A percentile compares a stretch with the other conserved stretches of the same genome.
Evolutionary conservation across 2,113 vertebrate genomes (phyloP).

Genomic region (Microcebus griseorufus): DNA sequence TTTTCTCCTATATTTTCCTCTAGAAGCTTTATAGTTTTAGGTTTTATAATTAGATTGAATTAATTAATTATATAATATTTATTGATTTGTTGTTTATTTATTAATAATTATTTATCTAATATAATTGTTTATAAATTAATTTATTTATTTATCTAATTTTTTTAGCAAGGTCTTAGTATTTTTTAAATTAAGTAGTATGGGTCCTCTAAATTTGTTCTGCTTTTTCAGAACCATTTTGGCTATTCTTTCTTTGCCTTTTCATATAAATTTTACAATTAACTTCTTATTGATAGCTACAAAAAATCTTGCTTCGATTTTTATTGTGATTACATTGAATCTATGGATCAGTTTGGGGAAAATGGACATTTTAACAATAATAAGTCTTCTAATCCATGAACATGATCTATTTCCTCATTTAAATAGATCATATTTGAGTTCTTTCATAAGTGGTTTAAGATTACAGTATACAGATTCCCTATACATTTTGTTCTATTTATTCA

Average conservation of each 20-base stretch:
- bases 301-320: not conserved
- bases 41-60: not conserved
- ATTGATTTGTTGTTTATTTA: too few relatives aligned
- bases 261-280: not conserved
- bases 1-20: not conserved
- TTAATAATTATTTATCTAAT: too few relatives aligned
- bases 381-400: not conserved
- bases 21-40: not conserved
- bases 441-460: not conserved
- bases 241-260: not conserved
- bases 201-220: not conserved
- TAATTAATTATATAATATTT: too few relatives aligned
- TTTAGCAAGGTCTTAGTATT: not conserved
- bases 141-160: not conserved
- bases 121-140: too few relatives aligned
- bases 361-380: not conserved
- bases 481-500: not conserved
- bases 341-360: not conserved
- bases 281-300: not conserved
- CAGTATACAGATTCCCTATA: not conserved
- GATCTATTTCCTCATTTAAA: not conserved
- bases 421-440: not conserved
- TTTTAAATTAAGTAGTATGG: not conserved
- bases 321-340: not conserved
- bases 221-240: not conserved